Percentiles rank a stretch among this genome's conserved stretches.
phyloP scores from a whole-genome alignment of 2,797 vertebrate genomes.

The Anisognathus igniventris region DNA sequence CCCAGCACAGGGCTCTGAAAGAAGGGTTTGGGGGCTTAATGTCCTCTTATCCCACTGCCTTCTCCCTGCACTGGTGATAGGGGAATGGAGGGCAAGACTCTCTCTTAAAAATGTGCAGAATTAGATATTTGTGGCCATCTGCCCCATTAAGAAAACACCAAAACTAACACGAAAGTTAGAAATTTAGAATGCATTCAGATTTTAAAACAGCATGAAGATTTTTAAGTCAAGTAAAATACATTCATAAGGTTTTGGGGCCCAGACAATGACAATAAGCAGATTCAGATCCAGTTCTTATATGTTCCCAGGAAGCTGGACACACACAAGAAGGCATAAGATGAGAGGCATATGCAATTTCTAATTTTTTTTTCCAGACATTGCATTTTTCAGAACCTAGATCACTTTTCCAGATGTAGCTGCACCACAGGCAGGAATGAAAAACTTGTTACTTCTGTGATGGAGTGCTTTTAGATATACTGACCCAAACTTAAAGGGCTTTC shows the following conservation, averaged over 20 bases:
- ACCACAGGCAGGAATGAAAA: background rate
- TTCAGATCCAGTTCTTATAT: background rate
- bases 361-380: background rate
- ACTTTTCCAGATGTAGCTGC: background rate
- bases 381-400: background rate
- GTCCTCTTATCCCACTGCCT: background rate
- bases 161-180: background rate
- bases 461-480: background rate
- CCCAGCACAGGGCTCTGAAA: rapidly evolving
- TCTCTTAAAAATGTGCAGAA: background rate
- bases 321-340: background rate
- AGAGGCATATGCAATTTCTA: background rate
- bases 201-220: background rate
- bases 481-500: background rate
- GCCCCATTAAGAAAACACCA: background rate
- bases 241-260: background rate
- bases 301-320: background rate
- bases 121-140: background rate
- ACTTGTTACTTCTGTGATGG: background rate
- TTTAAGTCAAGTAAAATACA: background rate
- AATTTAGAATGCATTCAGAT: background rate
- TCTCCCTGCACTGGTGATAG: background rate
- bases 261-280: background rate
- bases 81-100: rapidly evolving
- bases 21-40: rapidly evolving